phyloP scores from a whole-genome alignment of 2,888 invertebrate species.

The Anoplius nigerrimus region DNA sequence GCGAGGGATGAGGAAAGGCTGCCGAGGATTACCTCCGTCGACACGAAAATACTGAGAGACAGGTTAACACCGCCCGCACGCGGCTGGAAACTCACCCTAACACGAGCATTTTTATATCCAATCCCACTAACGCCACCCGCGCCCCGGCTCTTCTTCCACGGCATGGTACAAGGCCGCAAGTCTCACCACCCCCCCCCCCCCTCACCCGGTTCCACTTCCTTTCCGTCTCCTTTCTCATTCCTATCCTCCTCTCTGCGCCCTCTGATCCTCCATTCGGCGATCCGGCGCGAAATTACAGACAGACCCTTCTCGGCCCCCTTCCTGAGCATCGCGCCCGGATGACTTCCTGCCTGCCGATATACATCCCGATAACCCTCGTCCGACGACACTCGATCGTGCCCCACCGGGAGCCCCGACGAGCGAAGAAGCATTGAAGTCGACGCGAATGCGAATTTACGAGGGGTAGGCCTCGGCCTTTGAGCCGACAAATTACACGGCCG shows the following conservation, averaged over 20 bases:
- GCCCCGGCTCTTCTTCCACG: too few relatives aligned
- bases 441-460: not conserved
- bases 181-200: not conserved
- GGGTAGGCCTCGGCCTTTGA: not conserved
- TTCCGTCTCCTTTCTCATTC: not conserved
- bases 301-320: slow-evolving; percentile 8
- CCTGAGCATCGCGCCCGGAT: slow-evolving; percentile 3
- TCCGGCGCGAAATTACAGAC: slow-evolving; percentile 46
- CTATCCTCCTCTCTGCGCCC: not conserved
- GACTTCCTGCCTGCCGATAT: slow-evolving; percentile 35
- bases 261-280: slow-evolving; percentile 24
- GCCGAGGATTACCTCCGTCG: slow-evolving; percentile 50
- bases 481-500: not conserved
- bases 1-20: slow-evolving; percentile 6
- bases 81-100: slow-evolving; percentile 37
- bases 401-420: slow-evolving; percentile 11
- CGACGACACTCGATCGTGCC: slow-evolving; percentile 9
- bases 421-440: slow-evolving; percentile 13
- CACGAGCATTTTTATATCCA: slow-evolving; percentile 50
- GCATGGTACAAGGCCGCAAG: too few relatives aligned
- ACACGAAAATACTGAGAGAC: slow-evolving; percentile 48
- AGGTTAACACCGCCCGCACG: slow-evolving; percentile 51
- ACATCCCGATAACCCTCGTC: slow-evolving; percentile 38
- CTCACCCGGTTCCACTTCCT: not conserved
- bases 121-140: slow-evolving; percentile 20